Base-by-base conservation (phyloP, 2,113 vertebrate species). In the Climacteris rufus region DNA sequence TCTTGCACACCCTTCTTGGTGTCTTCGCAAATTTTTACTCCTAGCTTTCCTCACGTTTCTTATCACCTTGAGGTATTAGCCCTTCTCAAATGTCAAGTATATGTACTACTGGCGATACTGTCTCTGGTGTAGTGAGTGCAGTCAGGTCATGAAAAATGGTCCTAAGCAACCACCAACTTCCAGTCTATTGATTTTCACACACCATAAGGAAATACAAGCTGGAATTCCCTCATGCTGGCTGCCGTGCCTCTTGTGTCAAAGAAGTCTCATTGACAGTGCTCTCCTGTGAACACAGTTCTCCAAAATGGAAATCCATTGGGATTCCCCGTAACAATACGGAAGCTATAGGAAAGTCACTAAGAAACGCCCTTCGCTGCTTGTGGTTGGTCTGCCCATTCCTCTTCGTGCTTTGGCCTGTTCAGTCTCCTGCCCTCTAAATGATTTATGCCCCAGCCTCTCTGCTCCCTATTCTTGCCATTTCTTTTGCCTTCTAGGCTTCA, bases 21-120 rank as follows among this genome's bases (percentile, higher is more conserved):
- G 59, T 78, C 65, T 92, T 92, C 83, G 74, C 54, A 82, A 78
- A 68, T 82, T 93, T 95, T 92, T 83, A 65, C 28, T 94, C 31
- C n/a, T 50, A 45, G 45, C 74, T 94, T 88, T 93, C 75, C 50
- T 95, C 90, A 83, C 12, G 5, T 83, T 86, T 92, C 54, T 84
- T 84, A 77, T 40, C 53, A 93, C 50, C 30, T 20, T 87, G 65
- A 91, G 60, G 56, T 91, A 89, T 50, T 65, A 88, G 23, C 45
- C 30, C 45, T 90, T 94, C 75, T 80, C 57, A 83, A 59, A 47
- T 72, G 59, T 69, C 90, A 95, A 44, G n/a, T 64, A 22, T 33
- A 25, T 0, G 0, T 44, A 39, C 30, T 70, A 31, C 53, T 33
- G 40, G 25, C 24, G 24, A 49, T 60, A 49, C n/a, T 61, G 28